Percentiles rank a stretch among this genome's conserved stretches.
Conservation (phyloP, 2,888 invertebrate species). For the Acanthosepion esculentum region DNA sequence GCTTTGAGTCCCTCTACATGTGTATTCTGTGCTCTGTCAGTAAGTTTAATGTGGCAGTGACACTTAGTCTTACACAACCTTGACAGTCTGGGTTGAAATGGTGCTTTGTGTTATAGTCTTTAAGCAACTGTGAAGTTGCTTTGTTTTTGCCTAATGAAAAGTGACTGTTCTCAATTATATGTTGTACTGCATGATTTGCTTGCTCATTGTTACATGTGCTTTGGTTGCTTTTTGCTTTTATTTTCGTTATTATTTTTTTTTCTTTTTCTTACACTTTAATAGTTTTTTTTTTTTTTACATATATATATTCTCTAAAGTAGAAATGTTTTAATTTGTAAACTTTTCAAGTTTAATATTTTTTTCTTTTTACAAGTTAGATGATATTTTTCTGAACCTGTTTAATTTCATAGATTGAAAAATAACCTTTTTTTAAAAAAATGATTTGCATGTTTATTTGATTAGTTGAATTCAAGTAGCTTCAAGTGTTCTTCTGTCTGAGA, state of each 20-base stretch:
- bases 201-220: slow-evolving; percentile 42
- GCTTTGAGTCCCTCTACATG: slow-evolving; percentile 45
- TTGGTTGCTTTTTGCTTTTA: slow-evolving; percentile 38
- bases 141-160: slow-evolving; percentile 44
- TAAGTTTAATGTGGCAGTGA: slow-evolving; percentile 45
- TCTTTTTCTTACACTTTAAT: slow-evolving; percentile 43
- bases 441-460: slow-evolving; percentile 39
- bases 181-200: slow-evolving; percentile 45
- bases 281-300: neutral
- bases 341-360: slow-evolving; percentile 42
- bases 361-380: neutral
- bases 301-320: slow-evolving; percentile 25
- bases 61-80: slow-evolving; percentile 44
- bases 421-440: neutral
- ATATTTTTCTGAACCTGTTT: slow-evolving; percentile 43
- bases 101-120: slow-evolving; percentile 44
- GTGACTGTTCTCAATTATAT: slow-evolving; percentile 49
- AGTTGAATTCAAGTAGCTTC: slow-evolving; percentile 43
- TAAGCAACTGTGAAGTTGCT: slow-evolving; percentile 42
- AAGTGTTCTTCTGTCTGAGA: slow-evolving; percentile 40
- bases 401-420: slow-evolving; percentile 43
- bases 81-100: slow-evolving; percentile 43
- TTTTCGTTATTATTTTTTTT: neutral
- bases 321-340: slow-evolving; percentile 45
- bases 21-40: slow-evolving; percentile 46